phyloP scores from a whole-genome alignment of 2,113 vertebrate genomes.

The Gavia stellata region DNA sequence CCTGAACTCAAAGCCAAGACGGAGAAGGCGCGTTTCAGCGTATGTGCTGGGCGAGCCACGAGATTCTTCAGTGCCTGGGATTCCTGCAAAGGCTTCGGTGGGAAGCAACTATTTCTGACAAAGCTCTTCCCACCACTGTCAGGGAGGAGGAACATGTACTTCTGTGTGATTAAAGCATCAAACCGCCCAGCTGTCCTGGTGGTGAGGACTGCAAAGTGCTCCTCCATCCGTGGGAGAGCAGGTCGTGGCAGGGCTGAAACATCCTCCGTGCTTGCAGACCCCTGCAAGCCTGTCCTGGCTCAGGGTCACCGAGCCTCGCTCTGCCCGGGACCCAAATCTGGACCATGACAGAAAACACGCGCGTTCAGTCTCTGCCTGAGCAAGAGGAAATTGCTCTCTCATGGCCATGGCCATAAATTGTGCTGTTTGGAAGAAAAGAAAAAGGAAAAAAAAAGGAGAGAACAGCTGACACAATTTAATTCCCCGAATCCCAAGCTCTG shows the following conservation, averaged over 20 bases:
- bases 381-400: not conserved
- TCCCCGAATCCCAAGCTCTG: not conserved
- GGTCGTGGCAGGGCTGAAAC: not conserved
- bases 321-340: not conserved
- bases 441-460: not conserved
- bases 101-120: not conserved
- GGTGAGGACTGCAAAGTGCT: not conserved
- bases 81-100: not conserved
- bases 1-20: not conserved
- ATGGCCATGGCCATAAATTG: not conserved
- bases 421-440: not conserved
- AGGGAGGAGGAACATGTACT: not conserved
- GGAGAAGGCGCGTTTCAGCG: not conserved
- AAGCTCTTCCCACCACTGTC: not conserved
- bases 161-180: not conserved
- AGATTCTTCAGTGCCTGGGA: not conserved
- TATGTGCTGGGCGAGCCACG: not conserved
- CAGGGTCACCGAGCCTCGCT: accelerated
- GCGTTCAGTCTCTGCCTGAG: accelerated
- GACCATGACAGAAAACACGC: accelerated
- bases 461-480: not conserved
- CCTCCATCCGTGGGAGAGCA: accelerated
- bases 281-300: not conserved
- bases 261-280: not conserved
- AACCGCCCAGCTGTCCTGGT: too few species aligned